Conservation (phyloP, 2,797 vertebrate genomes). For the Parauchenoglanis punctatus region DNA sequence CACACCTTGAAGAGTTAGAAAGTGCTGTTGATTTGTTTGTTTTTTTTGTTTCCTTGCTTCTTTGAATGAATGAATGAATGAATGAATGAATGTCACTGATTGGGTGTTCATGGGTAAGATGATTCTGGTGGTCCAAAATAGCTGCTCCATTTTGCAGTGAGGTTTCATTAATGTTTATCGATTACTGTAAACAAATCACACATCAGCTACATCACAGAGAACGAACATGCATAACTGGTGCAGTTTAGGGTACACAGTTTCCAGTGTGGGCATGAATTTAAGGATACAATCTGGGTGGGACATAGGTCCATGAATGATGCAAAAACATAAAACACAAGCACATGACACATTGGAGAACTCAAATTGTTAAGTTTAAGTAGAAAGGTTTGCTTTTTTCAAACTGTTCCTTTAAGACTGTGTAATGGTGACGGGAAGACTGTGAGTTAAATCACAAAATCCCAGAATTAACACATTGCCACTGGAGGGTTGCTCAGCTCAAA, state of each 20-base stretch:
- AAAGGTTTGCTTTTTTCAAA: neutral
- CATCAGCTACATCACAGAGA: neutral
- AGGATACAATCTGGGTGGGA: neutral
- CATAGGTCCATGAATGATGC: neutral
- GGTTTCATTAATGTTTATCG: neutral
- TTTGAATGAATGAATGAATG: neutral
- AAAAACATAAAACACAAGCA: neutral
- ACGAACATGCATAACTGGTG: neutral
- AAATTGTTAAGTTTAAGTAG: neutral
- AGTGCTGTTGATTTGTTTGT: neutral
- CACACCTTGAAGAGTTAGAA: neutral
- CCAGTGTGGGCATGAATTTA: too few species aligned
- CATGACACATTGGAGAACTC: neutral
- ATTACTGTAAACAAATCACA: neutral
- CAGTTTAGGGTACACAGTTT: neutral
- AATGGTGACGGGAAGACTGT: neutral
- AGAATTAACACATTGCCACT: neutral
- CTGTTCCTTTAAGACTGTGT: neutral
- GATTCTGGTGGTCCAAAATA: neutral
- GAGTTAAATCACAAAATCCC: slow-evolving; percentile 7
- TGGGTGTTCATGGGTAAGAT: neutral
- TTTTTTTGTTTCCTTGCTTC: neutral
- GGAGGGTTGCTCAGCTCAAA: neutral
- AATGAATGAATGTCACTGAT: neutral
- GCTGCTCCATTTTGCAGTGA: neutral